phyloP scores from a whole-genome alignment of 2,888 invertebrate species.

The Ommatoiulus sabulosus region DNA sequence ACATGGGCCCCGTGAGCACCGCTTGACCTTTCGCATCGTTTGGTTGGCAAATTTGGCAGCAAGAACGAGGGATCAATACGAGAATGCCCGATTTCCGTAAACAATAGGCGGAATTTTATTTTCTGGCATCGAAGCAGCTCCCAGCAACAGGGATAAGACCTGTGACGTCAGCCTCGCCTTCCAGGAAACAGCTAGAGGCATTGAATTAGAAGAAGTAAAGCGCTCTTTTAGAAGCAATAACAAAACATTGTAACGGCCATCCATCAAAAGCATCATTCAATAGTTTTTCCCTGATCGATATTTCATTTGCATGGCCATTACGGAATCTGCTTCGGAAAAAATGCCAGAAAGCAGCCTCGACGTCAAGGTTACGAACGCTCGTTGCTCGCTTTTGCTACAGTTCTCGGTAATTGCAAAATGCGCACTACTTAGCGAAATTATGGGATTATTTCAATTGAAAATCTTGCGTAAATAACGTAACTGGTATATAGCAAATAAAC shows the following conservation, averaged over 20 bases:
- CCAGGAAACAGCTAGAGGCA: not conserved
- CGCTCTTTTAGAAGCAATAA: not conserved
- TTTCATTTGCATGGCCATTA: slow-evolving; percentile 13
- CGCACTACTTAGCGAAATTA: no score
- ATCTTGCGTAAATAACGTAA: no score
- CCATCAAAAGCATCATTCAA: slow-evolving; percentile 16
- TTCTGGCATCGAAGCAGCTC: not conserved
- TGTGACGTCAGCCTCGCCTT: not conserved
- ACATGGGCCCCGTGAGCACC: not conserved
- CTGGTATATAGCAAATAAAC: no score
- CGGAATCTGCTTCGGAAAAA: not conserved
- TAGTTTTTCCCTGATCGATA: slow-evolving; percentile 6
- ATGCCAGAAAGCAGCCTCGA: not conserved
- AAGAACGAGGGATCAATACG: not conserved
- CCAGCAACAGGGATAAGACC: slow-evolving; percentile 25
- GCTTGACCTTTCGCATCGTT: not conserved
- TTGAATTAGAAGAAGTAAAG: not conserved
- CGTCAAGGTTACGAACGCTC: not conserved
- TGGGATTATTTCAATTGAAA: no score
- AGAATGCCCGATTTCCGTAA: not conserved
- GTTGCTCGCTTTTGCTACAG: not conserved
- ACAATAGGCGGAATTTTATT: not conserved
- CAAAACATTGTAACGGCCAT: slow-evolving; percentile 15
- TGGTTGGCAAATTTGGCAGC: not conserved
- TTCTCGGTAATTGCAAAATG: no score